Percentiles rank a stretch among this genome's conserved stretches.
Conservation (phyloP, 92 coral and sea anemone genomes). For the Hydrozoanthus gracilis region DNA sequence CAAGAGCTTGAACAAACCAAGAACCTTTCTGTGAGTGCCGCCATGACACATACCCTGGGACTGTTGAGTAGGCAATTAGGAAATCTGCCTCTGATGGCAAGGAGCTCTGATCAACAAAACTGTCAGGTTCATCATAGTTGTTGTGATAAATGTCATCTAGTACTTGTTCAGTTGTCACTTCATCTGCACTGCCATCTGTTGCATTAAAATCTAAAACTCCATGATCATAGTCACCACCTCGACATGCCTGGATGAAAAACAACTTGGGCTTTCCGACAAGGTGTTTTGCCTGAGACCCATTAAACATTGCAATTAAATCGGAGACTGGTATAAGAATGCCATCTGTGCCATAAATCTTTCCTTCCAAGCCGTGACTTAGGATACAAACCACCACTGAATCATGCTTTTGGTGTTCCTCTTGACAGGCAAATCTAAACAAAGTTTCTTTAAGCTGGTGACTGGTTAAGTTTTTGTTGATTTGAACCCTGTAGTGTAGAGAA, state of each 20-base stretch:
- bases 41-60: slow-evolving; percentile 99
- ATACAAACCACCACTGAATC: slow-evolving; percentile 95
- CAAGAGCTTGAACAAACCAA: slow-evolving; percentile 96
- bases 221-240: slow-evolving; percentile 92
- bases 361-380: slow-evolving; percentile 95
- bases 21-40: slow-evolving; percentile 91
- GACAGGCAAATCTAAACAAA: slow-evolving; percentile 70
- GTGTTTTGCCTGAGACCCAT: slow-evolving; percentile 86
- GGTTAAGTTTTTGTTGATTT: slow-evolving; percentile 65
- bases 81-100: slow-evolving; percentile 96
- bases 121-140: slow-evolving; percentile 70
- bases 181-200: slow-evolving; percentile 57
- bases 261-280: slow-evolving; percentile 95
- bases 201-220: slow-evolving; percentile 67
- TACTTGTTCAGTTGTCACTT: slow-evolving; percentile 57
- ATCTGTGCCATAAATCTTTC: slow-evolving; percentile 85
- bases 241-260: slow-evolving; percentile 95
- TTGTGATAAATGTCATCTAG: slow-evolving; percentile 69
- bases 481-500: slow-evolving; percentile 77
- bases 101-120: slow-evolving; percentile 62
- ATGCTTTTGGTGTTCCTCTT: slow-evolving; percentile 70
- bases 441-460: slow-evolving; percentile 68
- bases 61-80: slow-evolving; percentile 93
- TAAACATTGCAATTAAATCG: slow-evolving; percentile 83
- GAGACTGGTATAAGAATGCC: slow-evolving; percentile 83